Conservation (phyloP, 2,797 vertebrate species). For the Echeneis naucrates region DNA sequence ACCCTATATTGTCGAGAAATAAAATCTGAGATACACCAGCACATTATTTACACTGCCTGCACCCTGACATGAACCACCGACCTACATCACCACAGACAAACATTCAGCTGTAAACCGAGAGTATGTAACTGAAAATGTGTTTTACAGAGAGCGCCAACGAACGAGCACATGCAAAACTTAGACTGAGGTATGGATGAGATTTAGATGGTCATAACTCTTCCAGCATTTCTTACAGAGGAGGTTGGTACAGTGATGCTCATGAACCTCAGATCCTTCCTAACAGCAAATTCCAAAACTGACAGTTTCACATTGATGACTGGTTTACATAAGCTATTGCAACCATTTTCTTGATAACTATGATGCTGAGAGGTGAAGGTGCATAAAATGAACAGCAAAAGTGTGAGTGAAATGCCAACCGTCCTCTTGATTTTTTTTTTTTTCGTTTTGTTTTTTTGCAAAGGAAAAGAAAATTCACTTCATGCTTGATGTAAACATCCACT, state of each 20-base stretch:
- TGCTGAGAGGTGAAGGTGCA: constrained; percentile 8
- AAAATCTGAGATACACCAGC: constrained; percentile 77
- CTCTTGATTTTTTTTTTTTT: constrained; percentile 33
- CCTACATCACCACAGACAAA: constrained; percentile 62
- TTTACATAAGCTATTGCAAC: constrained; percentile 7
- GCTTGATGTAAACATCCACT: constrained; percentile 48
- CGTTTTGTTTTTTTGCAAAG: constrained; percentile 32
- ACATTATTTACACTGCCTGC: constrained; percentile 78
- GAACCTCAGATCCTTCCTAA: constrained; percentile 32
- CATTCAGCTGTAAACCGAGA: constrained; percentile 63
- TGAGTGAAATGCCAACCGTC: neutral
- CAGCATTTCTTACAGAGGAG: constrained; percentile 68
- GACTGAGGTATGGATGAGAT: constrained; percentile 68
- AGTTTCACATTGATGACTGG: constrained; percentile 9
- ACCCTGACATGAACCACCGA: constrained; percentile 42
- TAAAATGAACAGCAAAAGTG: constrained; percentile 36
- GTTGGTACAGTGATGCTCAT: constrained; percentile 17
- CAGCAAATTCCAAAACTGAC: neutral
- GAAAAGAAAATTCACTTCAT: constrained; percentile 51
- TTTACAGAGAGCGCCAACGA: constrained; percentile 28
- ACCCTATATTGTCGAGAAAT: constrained; percentile 71
- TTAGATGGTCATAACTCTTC: constrained; percentile 58
- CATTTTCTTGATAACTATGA: constrained; percentile 6
- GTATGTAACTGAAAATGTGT: constrained; percentile 41
- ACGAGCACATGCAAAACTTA: constrained; percentile 36